A percentile compares a stretch with the other conserved stretches of the same genome.
Conservation (phyloP, 2,113 vertebrate species). For the Oenanthe oenanthe region DNA sequence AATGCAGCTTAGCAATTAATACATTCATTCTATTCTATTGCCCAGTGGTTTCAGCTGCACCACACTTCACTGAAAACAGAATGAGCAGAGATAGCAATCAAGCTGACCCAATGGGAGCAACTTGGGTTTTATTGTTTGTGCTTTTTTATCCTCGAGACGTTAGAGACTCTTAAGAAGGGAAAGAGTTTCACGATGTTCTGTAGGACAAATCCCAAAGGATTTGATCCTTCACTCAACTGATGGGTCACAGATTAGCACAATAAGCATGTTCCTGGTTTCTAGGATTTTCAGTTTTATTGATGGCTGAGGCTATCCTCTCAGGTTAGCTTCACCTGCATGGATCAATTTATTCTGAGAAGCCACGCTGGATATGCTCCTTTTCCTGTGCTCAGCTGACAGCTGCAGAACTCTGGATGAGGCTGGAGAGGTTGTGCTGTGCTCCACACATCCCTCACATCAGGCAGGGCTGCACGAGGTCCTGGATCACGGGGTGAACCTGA, state of each 20-base stretch:
- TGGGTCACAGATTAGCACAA: not conserved
- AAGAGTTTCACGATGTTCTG: not conserved
- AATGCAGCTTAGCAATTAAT: constrained; percentile 29
- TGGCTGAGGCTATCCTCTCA: not conserved
- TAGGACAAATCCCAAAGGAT: not conserved
- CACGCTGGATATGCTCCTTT: rapidly evolving
- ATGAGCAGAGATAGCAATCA: not conserved
- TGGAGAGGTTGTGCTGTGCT: not conserved
- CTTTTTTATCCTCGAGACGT: not conserved
- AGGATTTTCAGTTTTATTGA: not conserved
- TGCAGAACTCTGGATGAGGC: not conserved
- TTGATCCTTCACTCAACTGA: not conserved
- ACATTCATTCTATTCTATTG: not conserved
- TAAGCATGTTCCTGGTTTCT: not conserved
- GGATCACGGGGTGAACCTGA: not conserved
- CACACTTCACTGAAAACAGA: not conserved
- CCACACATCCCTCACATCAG: not conserved
- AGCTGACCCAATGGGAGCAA: not conserved
- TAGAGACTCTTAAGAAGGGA: not conserved
- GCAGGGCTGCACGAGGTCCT: rapidly evolving
- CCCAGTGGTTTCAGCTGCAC: not conserved
- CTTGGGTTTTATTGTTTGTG: not conserved
- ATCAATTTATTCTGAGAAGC: not conserved
- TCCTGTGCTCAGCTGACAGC: not conserved
- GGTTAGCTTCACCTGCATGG: not conserved